These are phyloP conservation scores for Morus bassanus DNA, from an alignment of 2,797 vertebrate species.

Conservation along the genomic window DNA sequence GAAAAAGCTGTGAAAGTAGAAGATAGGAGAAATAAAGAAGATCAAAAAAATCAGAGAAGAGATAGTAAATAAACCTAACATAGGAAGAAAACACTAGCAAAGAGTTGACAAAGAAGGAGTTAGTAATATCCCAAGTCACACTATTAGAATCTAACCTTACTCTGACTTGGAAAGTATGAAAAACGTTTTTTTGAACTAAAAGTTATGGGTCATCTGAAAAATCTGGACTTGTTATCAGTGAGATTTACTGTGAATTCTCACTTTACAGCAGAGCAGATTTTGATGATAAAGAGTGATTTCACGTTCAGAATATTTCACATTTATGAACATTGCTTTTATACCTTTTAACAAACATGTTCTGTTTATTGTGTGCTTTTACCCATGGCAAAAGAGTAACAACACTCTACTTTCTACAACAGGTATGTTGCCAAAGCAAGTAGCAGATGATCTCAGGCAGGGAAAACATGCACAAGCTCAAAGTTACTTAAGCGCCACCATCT, in stretches of 20 bases:
- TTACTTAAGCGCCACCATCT: conserved; percentile 84
- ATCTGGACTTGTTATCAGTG: neutral
- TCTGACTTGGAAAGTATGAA: neutral
- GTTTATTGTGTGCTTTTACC: neutral
- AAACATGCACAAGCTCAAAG: conserved; percentile 81
- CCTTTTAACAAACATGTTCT: neutral
- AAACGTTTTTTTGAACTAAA: neutral
- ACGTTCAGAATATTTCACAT: neutral
- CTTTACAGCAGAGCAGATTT: neutral
- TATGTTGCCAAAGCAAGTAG: conserved; percentile 86
- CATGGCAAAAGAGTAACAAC: neutral
- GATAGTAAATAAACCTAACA: neutral
- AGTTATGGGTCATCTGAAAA: neutral
- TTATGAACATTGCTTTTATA: neutral
- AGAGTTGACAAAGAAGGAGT: neutral
- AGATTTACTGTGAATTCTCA: neutral
- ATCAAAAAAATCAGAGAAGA: neutral
- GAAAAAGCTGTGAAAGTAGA: neutral
- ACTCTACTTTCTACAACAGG: conserved; percentile 66
- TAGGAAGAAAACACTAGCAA: neutral
- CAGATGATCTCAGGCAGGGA: conserved; percentile 84
- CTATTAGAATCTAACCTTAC: neutral
- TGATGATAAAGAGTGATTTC: neutral
- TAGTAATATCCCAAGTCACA: neutral
- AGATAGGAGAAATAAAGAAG: neutral